Evolutionary conservation across 64 coral and sea anemone species (phyloP).

Genomic region (Stichodactyla mertensii): DNA sequence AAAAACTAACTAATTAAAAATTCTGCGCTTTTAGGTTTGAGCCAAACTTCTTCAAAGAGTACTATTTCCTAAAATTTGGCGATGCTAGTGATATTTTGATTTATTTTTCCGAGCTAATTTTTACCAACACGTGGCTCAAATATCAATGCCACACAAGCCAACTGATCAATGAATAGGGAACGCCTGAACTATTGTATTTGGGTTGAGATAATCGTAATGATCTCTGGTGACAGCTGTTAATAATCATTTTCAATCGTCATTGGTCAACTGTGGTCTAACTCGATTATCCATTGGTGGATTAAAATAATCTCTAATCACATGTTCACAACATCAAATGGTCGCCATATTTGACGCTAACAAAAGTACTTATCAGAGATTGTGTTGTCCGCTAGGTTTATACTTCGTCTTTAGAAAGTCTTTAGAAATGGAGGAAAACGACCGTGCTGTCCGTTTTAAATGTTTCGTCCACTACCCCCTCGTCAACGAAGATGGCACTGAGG

Average conservation of each 20-base stretch:
- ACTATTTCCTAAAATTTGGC: too few species aligned
- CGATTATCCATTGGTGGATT: slow-evolving; percentile 71
- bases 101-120: neutral
- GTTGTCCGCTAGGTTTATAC: neutral
- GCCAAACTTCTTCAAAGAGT: too few species aligned
- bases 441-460: slow-evolving; percentile 39
- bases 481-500: slow-evolving; percentile 67
- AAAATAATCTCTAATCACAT: slow-evolving; percentile 77
- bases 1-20: too few species aligned
- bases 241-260: slow-evolving; percentile 78
- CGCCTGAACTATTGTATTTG: slow-evolving; percentile 14
- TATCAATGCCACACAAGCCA: neutral
- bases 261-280: slow-evolving; percentile 39
- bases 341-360: slow-evolving; percentile 67
- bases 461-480: slow-evolving; percentile 57
- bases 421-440: slow-evolving; percentile 39
- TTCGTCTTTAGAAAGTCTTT: neutral
- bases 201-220: slow-evolving; percentile 18
- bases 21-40: too few species aligned
- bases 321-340: slow-evolving; percentile 26
- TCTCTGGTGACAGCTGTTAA: slow-evolving; percentile 64
- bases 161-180: neutral
- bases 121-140: neutral
- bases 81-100: too few species aligned
- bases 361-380: slow-evolving; percentile 10